phyloP scores from a whole-genome alignment of 2,888 invertebrate genomes.

The Apoda limacodes region DNA sequence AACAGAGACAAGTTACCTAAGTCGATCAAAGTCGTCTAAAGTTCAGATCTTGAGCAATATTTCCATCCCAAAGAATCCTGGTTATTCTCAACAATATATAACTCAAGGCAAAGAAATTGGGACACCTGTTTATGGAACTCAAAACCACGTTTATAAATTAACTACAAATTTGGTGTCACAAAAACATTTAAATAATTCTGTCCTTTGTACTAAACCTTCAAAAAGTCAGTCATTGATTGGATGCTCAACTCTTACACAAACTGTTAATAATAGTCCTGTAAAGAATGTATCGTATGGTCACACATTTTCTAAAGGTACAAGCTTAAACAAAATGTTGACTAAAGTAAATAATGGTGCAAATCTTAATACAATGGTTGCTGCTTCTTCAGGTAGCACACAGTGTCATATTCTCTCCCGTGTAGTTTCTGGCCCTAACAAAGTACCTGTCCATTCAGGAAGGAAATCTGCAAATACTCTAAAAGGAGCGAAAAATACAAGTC shows the following conservation, averaged over 20 bases:
- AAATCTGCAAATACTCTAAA: conserved; percentile 52
- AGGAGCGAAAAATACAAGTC: conserved; percentile 44
- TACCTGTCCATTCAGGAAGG: conserved; percentile 58
- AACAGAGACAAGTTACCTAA: conserved; percentile 49
- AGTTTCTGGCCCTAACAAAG: conserved; percentile 60
- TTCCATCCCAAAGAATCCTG: conserved; percentile 54
- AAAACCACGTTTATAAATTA: conserved; percentile 57
- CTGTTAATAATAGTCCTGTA: conserved; percentile 49
- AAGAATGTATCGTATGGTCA: conserved; percentile 57
- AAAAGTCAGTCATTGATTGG: conserved; percentile 56
- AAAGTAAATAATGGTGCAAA: conserved; percentile 64
- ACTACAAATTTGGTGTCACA: conserved; percentile 47
- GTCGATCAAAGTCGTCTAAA: conserved; percentile 52
- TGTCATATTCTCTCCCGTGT: conserved; percentile 61
- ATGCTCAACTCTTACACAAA: conserved; percentile 43
- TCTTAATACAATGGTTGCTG: conserved; percentile 53
- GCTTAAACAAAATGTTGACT: conserved; percentile 47
- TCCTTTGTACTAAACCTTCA: conserved; percentile 48
- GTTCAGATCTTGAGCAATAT: conserved; percentile 65
- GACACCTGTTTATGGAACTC: conserved; percentile 49
- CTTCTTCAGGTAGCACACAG: conserved; percentile 50
- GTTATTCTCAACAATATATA: conserved; percentile 49
- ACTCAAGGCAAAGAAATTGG: conserved; percentile 46
- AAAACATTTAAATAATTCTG: conserved; percentile 51
- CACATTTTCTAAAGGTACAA: conserved; percentile 53